These are phyloP conservation scores for Micrastur ruficollis DNA, from an alignment of 2,797 vertebrate genomes.

Conservation along the genomic window DNA sequence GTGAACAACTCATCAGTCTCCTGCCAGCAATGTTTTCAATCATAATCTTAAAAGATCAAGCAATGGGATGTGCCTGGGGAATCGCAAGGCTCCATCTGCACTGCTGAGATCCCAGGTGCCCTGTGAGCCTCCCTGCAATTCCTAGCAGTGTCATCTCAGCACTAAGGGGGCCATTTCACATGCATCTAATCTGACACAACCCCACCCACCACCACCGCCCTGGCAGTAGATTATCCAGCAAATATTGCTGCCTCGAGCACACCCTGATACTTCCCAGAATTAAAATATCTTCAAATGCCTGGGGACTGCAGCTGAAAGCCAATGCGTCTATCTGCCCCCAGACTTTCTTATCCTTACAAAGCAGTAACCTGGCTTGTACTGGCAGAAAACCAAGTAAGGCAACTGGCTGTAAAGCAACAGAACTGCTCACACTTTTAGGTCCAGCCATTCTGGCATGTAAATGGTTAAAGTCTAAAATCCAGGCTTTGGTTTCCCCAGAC, in stretches of 20 bases:
- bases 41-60: not conserved
- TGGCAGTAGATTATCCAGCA: not conserved
- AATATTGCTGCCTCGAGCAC: not conserved
- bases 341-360: not conserved
- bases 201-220: not conserved
- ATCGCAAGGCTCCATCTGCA: not conserved
- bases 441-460: not conserved
- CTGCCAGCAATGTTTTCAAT: not conserved
- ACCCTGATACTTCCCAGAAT: not conserved
- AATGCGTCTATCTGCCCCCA: no score
- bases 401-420: not conserved
- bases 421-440: not conserved
- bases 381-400: not conserved
- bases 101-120: not conserved
- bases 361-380: no score
- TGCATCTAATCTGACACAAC: not conserved
- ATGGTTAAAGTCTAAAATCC: not conserved
- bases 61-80: not conserved
- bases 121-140: not conserved
- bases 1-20: not conserved
- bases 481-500: not conserved
- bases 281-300: not conserved
- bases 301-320: not conserved
- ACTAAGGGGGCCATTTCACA: accelerated
- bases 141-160: not conserved